Evolutionary conservation across 2,797 vertebrate species (phyloP), one percentile per base, ranked within the genome.

Genomic region (Gadopsis marmoratus): DNA sequence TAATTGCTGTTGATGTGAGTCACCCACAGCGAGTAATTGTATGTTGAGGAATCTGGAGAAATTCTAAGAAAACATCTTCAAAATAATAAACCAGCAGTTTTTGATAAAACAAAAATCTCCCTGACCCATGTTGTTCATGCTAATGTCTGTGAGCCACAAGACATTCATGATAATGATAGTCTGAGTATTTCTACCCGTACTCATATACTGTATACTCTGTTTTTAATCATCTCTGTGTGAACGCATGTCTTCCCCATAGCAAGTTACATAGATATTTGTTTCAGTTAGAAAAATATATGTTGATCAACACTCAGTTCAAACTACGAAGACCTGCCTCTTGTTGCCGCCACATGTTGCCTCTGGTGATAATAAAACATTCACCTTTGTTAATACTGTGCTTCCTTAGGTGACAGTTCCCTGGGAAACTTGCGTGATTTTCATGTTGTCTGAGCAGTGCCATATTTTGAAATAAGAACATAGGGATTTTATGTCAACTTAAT

Each of bases 401-500:
- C 72, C 58, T 53, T 59, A 29, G 51, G 65, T 80, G 78, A 69
- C 65, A 63, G 55, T 23, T 82, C 48, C 53, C 74, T 31, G 19
- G 63, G 71, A 84, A 73, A 29, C 31, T 62, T 61, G 58, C 41
- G 7, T 78, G 63, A 81, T 80, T 70, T 84, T 81, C 71, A 64
- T 21, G 6, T 74, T 79, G 53, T 59, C 70, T 73, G 62, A 70
- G 67, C 71, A 55, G 58, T 79, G 58, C 74, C 77, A 87, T 82
- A 87, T 85, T 90, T 86, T 86, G 37, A 84, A 87, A 79, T 71
- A 78, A 78, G 71, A 88, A 85, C 72, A 74, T 54, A 79, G 37
- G 71, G 73, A 86, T 91, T 87, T 88, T 81, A 79, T 92, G 74
- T 85, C 48, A 35, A 67, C 61, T 78, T 86, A 84, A 86, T 88